Evolutionary conservation across 2,797 vertebrate genomes (phyloP).

Genomic region (Tragopan temminckii): DNA sequence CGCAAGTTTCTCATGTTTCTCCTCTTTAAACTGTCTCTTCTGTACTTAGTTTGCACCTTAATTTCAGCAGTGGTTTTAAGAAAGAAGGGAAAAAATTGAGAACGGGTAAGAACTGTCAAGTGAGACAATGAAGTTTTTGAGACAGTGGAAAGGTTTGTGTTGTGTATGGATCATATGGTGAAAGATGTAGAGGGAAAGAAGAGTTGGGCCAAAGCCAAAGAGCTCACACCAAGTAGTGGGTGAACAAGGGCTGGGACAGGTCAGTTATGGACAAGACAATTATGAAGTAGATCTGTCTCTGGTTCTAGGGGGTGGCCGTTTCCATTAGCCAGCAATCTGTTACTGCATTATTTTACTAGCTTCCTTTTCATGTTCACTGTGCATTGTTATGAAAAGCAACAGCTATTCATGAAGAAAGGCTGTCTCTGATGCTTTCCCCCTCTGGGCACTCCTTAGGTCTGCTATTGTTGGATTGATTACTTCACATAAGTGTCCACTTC

Average conservation of each 20-base stretch:
- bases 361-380: not conserved
- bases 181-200: not conserved
- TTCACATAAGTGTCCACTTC: constrained; percentile 48
- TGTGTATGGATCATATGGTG: not conserved
- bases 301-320: not conserved
- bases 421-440: not conserved
- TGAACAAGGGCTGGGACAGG: not conserved
- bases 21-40: not conserved
- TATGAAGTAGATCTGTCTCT: not conserved
- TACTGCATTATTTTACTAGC: not conserved
- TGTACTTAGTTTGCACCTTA: not conserved
- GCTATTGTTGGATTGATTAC: constrained; percentile 29
- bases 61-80: not conserved
- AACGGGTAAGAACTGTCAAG: not conserved
- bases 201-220: not conserved
- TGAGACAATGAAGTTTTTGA: not conserved
- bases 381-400: not conserved
- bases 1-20: not conserved
- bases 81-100: not conserved
- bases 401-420: constrained; percentile 3
- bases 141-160: not conserved
- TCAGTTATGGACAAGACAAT: too few species aligned
- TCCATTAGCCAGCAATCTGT: not conserved
- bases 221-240: not conserved
- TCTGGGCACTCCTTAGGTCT: constrained; percentile 8